phyloP scores from a whole-genome alignment of 2,797 vertebrate genomes.

The Urosaurus nigricauda region DNA sequence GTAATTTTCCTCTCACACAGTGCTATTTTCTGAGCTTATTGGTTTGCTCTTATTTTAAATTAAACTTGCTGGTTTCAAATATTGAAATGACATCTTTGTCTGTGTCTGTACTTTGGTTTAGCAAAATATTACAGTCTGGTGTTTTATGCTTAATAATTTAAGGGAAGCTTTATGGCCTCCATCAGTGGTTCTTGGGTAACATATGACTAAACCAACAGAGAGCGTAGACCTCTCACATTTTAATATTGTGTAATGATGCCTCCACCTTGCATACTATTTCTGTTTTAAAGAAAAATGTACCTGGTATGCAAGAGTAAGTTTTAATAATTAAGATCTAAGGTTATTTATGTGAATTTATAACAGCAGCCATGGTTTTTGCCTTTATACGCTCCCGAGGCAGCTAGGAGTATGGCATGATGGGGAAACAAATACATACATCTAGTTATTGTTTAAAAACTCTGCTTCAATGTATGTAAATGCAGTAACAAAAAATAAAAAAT shows the following conservation, averaged over 20 bases:
- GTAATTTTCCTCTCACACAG: conserved; percentile 94
- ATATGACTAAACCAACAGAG: conserved; percentile 78
- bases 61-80: conserved; percentile 99
- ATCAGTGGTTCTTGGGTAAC: conserved; percentile 81
- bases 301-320: conserved; percentile 61
- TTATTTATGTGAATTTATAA: conserved; percentile 44
- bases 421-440: not conserved
- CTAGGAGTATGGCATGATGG: not conserved
- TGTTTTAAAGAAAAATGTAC: conserved; percentile 61
- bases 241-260: conserved; percentile 75
- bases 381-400: accelerated
- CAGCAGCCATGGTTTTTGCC: conserved; percentile 37
- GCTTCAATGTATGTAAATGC: not conserved
- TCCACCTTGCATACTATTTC: conserved; percentile 46
- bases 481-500: not conserved
- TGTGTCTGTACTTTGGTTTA: conserved; percentile 91
- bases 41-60: conserved; percentile 98
- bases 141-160: conserved; percentile 88
- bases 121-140: conserved; percentile 90
- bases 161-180: conserved; percentile 81
- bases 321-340: conserved; percentile 71
- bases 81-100: conserved; percentile 96
- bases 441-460: not conserved
- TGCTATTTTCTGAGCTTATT: conserved; percentile 98
- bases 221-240: conserved; percentile 82